These are phyloP conservation scores for Actinia equina DNA, from an alignment of 64 coral and sea anemone genomes.

Conservation along the genomic window DNA sequence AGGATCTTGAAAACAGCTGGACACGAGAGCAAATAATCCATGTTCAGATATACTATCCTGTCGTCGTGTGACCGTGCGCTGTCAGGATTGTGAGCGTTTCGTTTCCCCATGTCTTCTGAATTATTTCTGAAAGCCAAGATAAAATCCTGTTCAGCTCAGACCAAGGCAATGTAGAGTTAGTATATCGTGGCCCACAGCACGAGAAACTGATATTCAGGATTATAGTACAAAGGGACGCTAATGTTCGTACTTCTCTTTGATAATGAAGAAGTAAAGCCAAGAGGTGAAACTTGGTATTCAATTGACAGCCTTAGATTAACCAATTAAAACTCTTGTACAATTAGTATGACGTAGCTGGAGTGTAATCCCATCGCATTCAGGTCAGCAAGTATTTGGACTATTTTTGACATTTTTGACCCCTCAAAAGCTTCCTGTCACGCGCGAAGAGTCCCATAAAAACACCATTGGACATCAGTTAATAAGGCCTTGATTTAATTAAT, in stretches of 20 bases:
- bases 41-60: background rate
- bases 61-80: background rate
- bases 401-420: background rate
- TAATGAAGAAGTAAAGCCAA: background rate
- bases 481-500: too few species aligned
- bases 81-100: background rate
- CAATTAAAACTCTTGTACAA: background rate
- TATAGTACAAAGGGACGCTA: background rate
- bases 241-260: background rate
- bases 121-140: background rate
- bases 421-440: background rate
- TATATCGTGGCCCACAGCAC: background rate
- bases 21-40: constrained; percentile 2
- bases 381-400: background rate
- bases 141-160: background rate
- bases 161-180: background rate
- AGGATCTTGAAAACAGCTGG: constrained; percentile 24
- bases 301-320: background rate
- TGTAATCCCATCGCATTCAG: background rate
- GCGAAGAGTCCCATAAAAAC: too few species aligned
- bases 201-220: background rate
- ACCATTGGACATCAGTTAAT: too few species aligned
- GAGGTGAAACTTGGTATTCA: background rate
- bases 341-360: background rate
- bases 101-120: background rate